Evolutionary conservation across 2,113 vertebrate species (phyloP).

Genomic region (Onychostoma macrolepis): DNA sequence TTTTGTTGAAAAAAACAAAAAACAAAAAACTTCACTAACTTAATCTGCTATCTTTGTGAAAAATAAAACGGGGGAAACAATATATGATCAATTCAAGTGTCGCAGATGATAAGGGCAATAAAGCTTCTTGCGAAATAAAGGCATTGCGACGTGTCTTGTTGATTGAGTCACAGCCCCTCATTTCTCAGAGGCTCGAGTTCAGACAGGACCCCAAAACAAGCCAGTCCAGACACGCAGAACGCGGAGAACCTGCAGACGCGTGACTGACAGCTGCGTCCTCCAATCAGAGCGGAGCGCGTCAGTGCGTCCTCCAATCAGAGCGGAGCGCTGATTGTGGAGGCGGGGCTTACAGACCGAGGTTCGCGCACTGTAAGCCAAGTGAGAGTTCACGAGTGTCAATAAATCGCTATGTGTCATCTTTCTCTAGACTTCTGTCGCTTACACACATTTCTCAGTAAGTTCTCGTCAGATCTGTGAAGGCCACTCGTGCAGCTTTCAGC

Average conservation of each 20-base stretch:
- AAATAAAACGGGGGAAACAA: too few relatives aligned
- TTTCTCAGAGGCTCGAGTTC: not conserved
- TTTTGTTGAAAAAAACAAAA: too few relatives aligned
- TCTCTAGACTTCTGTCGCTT: not conserved
- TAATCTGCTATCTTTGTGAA: too few relatives aligned
- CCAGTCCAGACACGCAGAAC: constrained; percentile 10
- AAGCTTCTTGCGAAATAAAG: too few relatives aligned
- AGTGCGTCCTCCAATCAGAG: not conserved
- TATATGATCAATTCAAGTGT: too few relatives aligned
- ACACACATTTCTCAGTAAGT: not conserved
- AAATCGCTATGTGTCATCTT: not conserved
- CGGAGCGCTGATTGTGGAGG: not conserved
- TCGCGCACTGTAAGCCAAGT: not conserved
- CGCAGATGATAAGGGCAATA: too few relatives aligned
- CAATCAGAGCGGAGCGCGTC: not conserved
- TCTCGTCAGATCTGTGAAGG: not conserved
- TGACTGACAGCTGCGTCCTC: not conserved
- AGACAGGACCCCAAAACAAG: not conserved
- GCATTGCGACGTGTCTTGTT: too few relatives aligned
- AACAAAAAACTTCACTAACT: too few relatives aligned
- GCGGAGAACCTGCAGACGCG: not conserved
- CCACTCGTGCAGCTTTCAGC: too few relatives aligned
- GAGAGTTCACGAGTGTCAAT: not conserved
- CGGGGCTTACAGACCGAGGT: not conserved
- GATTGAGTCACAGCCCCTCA: not conserved